Conservation (phyloP, 2,113 vertebrate genomes). For the Apodemus speciosus region DNA sequence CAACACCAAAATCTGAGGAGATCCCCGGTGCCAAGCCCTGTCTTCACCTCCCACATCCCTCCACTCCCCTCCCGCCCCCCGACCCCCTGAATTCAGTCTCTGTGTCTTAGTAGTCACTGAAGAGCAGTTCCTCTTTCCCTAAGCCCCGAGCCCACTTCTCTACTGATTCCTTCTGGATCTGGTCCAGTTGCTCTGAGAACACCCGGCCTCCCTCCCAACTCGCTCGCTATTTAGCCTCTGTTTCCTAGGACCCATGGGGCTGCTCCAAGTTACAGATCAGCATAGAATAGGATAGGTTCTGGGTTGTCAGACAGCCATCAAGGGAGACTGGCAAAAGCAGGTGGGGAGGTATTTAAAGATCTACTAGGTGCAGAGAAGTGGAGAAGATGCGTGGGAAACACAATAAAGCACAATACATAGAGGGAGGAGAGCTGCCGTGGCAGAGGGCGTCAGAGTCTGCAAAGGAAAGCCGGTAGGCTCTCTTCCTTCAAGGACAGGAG, state of each 20-base stretch:
- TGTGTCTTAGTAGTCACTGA: background rate
- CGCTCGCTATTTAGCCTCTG: background rate
- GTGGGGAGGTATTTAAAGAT: background rate
- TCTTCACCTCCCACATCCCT: background rate
- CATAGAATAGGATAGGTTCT: background rate
- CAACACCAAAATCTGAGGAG: background rate
- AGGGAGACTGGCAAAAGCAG: background rate
- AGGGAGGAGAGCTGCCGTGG: background rate
- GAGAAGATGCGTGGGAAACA: background rate
- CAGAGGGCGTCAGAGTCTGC: background rate
- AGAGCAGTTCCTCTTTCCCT: background rate
- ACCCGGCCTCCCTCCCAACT: background rate
- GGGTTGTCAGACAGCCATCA: no score
- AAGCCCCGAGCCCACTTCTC: background rate
- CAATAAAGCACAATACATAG: background rate
- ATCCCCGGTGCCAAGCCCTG: background rate
- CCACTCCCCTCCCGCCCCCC: no score
- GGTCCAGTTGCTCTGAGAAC: background rate
- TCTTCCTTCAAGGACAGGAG: background rate
- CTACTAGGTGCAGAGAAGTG: background rate
- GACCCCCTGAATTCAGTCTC: background rate
- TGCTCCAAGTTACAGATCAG: background rate
- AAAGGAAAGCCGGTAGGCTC: background rate
- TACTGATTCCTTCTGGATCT: accelerated
- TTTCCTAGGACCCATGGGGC: background rate